phyloP scores from a whole-genome alignment of 2,797 vertebrate species.

The Coluber constrictor region DNA sequence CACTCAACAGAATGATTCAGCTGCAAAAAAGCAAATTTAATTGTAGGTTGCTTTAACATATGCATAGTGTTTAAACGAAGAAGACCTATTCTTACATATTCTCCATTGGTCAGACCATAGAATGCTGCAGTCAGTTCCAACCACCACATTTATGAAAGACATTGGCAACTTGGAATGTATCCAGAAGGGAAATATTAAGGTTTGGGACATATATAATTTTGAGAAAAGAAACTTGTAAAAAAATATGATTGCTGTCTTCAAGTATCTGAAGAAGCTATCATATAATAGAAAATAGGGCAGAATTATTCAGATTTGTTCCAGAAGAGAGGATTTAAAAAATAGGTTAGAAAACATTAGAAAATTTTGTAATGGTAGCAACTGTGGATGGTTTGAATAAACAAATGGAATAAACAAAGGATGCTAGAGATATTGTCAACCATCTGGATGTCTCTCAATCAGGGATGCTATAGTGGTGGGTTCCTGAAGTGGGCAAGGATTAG shows the following conservation, averaged over 20 bases:
- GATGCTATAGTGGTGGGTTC: not conserved
- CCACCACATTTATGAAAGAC: not conserved
- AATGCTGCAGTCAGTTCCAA: not conserved
- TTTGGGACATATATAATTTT: not conserved
- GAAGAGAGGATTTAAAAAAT: not conserved
- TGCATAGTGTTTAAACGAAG: not conserved
- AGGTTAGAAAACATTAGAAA: not conserved
- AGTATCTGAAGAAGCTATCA: not conserved
- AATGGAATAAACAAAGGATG: not conserved
- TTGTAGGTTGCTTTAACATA: not conserved
- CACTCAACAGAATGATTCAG: not conserved
- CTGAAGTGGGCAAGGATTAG: not conserved
- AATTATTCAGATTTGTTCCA: not conserved
- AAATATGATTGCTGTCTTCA: not conserved
- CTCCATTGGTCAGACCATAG: not conserved
- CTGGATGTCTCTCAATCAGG: not conserved
- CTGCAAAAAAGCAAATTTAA: not conserved
- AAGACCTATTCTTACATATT: not conserved
- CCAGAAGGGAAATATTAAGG: not conserved
- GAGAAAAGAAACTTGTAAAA: not conserved
- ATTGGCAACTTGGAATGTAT: not conserved
- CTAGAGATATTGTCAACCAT: not conserved
- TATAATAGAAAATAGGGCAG: not conserved
- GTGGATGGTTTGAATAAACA: not conserved
- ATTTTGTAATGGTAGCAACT: not conserved